phyloP scores from a whole-genome alignment of 2,113 vertebrate species.

The Trachemys scripta region DNA sequence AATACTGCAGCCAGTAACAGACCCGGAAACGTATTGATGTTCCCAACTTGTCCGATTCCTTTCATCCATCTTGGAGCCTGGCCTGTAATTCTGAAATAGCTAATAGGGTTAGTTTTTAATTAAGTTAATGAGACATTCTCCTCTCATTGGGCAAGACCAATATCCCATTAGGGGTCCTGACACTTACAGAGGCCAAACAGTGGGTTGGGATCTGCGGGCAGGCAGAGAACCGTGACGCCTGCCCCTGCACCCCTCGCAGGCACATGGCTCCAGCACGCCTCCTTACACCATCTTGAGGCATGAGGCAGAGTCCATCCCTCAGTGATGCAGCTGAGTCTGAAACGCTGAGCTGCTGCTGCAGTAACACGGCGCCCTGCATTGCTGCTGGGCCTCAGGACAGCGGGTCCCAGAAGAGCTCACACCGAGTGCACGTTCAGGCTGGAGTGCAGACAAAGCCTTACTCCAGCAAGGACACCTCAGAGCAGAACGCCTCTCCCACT shows the following conservation, averaged over 20 bases:
- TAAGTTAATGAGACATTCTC: constrained; percentile 50
- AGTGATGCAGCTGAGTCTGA: no score
- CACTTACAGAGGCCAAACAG: background rate
- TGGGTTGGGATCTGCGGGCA: accelerated
- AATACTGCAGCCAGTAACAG: constrained; percentile 59
- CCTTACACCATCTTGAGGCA: background rate
- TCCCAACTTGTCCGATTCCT: constrained; percentile 60
- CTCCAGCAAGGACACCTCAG: background rate
- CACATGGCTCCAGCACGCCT: background rate
- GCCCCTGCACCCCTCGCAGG: accelerated
- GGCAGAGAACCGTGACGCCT: background rate
- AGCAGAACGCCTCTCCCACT: background rate
- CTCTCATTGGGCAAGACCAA: background rate
- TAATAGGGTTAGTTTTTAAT: constrained; percentile 40
- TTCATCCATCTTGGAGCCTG: constrained; percentile 64
- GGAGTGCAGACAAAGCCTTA: background rate
- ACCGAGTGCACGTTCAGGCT: background rate
- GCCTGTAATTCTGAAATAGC: constrained; percentile 54
- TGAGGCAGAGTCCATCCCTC: no score
- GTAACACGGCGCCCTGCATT: no score
- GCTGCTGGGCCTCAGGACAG: no score
- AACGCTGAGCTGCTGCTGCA: no score
- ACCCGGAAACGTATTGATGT: constrained; percentile 66
- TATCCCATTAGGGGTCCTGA: background rate
- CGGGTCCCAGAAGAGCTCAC: background rate